phyloP scores from a whole-genome alignment of 2,888 invertebrate genomes.

The Zygaena filipendulae region DNA sequence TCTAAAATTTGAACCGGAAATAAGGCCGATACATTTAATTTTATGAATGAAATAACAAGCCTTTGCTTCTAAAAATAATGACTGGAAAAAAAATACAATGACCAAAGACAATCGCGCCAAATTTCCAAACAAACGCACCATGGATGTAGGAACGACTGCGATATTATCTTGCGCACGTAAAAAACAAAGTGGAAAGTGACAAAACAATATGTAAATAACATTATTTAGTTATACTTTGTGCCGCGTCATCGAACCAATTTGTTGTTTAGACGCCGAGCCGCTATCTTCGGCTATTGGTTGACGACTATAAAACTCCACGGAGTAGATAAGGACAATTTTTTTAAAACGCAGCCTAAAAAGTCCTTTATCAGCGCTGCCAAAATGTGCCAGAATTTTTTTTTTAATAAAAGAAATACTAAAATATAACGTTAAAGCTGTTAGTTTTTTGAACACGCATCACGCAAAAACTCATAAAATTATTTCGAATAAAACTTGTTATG shows the following conservation, averaged over 20 bases:
- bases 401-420: too few relatives aligned
- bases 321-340: too few relatives aligned
- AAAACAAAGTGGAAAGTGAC: conserved; percentile 55
- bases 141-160: conserved; percentile 21
- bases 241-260: conserved; percentile 60
- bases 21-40: too few relatives aligned
- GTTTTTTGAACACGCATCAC: too few relatives aligned
- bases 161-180: conserved; percentile 29
- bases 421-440: too few relatives aligned
- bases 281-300: conserved; percentile 36
- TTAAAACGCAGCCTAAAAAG: too few relatives aligned
- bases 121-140: conserved; percentile 45
- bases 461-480: too few relatives aligned
- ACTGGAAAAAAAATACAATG: conserved; percentile 40
- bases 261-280: conserved; percentile 30
- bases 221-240: conserved; percentile 46
- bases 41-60: conserved; percentile 17
- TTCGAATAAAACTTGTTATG: too few relatives aligned
- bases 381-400: too few relatives aligned
- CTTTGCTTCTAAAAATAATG: conserved; percentile 18
- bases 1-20: too few relatives aligned
- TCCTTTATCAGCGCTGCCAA: too few relatives aligned
- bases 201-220: conserved; percentile 67
- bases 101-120: conserved; percentile 43
- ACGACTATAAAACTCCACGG: conserved; percentile 20